phyloP scores from a whole-genome alignment of 2,797 vertebrate genomes.

The Neosilurus mollespiculum region DNA sequence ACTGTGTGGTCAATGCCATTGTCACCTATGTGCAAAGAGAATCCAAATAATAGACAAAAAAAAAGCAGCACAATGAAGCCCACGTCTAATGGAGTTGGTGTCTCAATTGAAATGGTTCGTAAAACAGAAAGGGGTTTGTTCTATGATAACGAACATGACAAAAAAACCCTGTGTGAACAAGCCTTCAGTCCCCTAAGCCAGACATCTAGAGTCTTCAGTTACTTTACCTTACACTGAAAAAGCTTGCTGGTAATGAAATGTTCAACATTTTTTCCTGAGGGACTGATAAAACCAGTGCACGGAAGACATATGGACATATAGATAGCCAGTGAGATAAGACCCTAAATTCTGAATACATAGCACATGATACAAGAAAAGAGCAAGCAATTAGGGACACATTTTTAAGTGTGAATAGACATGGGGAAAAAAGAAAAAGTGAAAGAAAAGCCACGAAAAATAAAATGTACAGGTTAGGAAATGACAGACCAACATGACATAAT shows the following conservation, averaged over 20 bases:
- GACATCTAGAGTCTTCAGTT: not conserved
- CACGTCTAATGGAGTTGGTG: not conserved
- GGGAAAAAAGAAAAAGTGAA: too few relatives aligned
- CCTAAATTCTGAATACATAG: not conserved
- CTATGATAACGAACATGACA: not conserved
- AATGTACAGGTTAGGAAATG: not conserved
- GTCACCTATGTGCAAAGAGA: slow-evolving; percentile 1
- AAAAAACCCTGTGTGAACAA: not conserved
- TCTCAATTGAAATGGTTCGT: not conserved
- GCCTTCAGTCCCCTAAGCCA: not conserved
- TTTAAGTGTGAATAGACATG: not conserved
- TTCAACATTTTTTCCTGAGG: slow-evolving; percentile 7
- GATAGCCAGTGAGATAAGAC: not conserved
- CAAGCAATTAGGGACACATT: too few relatives aligned
- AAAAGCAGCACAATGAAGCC: not conserved
- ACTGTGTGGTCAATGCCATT: not conserved
- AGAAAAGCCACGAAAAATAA: not conserved
- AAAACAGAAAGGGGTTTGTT: slow-evolving; percentile 12
- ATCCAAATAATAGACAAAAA: not conserved
- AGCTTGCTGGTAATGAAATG: slow-evolving; percentile 3
- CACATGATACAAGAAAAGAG: not conserved
- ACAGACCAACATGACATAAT: not conserved
- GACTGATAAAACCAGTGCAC: not conserved
- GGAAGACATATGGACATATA: not conserved
- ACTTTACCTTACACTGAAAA: slow-evolving; percentile 8